These are phyloP conservation scores for Cheilosia scutellata DNA, from an alignment of 2,888 invertebrate species.

Conservation along the genomic window DNA sequence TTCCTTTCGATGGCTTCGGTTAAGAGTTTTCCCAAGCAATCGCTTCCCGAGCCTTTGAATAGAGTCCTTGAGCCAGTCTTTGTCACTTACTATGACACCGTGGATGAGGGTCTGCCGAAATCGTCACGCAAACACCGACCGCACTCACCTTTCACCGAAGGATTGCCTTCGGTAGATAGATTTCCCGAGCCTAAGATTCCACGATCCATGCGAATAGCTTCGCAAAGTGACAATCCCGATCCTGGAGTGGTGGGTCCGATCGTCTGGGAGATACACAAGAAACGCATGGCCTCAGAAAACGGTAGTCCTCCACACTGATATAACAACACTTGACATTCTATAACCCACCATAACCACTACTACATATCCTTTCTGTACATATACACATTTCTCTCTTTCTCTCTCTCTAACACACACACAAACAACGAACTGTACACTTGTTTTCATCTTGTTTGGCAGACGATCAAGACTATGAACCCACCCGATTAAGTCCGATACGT, in stretches of 20 bases:
- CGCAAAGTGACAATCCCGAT: conserved; percentile 91
- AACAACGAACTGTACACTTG: conserved; percentile 69
- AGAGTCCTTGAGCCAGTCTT: conserved; percentile 92
- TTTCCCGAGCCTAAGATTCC: conserved; percentile 81
- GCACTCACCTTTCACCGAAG: conserved; percentile 76
- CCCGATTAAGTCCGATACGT: conserved; percentile 80
- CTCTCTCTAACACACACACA: conserved; percentile 46
- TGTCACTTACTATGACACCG: conserved; percentile 88
- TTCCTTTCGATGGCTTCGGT: conserved; percentile 94
- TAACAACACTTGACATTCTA: conserved; percentile 68
- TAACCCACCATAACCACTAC: conserved; percentile 61
- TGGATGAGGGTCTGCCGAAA: conserved; percentile 80
- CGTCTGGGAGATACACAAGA: conserved; percentile 92
- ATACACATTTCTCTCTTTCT: conserved; percentile 15
- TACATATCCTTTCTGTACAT: conserved; percentile 66
- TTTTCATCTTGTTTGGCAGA: conserved; percentile 76
- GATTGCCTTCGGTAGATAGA: conserved; percentile 79
- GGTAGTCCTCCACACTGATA: conserved; percentile 77
- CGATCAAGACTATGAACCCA: conserved; percentile 57
- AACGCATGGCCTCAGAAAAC: conserved; percentile 85
- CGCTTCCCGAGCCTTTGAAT: conserved; percentile 91
- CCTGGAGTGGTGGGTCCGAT: conserved; percentile 93
- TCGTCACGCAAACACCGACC: conserved; percentile 58
- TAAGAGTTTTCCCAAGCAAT: conserved; percentile 91
- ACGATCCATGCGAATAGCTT: conserved; percentile 84